Base-by-base conservation (phyloP, 1,140 invertebrate genomes). In the Wasmannia auropunctata region DNA sequence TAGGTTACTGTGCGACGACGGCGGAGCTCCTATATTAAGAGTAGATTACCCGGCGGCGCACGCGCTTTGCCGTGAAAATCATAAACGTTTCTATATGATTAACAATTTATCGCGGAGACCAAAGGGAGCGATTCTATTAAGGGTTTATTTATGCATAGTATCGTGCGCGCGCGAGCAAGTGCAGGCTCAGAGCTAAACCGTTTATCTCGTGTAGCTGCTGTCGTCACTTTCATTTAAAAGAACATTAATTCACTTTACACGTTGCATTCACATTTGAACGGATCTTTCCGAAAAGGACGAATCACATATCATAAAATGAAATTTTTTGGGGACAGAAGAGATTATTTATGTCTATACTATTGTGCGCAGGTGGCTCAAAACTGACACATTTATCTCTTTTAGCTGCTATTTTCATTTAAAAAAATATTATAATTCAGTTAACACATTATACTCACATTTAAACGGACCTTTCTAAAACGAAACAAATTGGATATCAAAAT, bases 11-110 rank as follows among this genome's bases (percentile, higher is more conserved):
- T 46, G 4, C 25, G 28, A 3, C 49, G 31, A 58, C 56, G 25
- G 25, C n/a, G n/a, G n/a, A 54, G 54, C 28, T 31, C 28, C 10
- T 34, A 8, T 49, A 51, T 72, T 14, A 34, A 72, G 37, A 72
- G 6, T 54, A 34, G 25, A 70, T 70, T 34, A 72, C 56, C 19
- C n/a, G 2, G 11, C 5, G 31, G 25, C 49, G 19, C 5, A 4
- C 1, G 28, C 10, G n/a, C n/a, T 51, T 72, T n/a, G 6, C 31
- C 5, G 19, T 2, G n/a, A n/a, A n/a, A 8, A 34, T 22, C 11
- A 11, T 54, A 72, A 72, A 54, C n/a, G 65, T 72, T 72, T 34
- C 69, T 37, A 37, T n/a, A n/a, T n/a, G 49, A 22, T 37, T 34
- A 54, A 72, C 31, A 51, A 74, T 54, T 74, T 74, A 14, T 51